These are phyloP conservation scores for Drosophila repletoides DNA, from an alignment of 1,140 invertebrate species.

Conservation along the genomic window DNA sequence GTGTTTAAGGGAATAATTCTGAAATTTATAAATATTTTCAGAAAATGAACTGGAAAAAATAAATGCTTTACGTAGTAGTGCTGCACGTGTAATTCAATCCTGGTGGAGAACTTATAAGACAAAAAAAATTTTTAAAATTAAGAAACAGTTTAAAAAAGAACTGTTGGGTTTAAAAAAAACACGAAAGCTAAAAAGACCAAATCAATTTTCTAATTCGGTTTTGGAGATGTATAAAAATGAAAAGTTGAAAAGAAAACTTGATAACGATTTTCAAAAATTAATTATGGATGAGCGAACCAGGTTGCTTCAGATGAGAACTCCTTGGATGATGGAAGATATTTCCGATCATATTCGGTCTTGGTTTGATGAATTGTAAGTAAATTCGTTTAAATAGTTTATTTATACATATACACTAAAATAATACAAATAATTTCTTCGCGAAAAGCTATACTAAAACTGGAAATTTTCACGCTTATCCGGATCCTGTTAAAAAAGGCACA, in stretches of 20 bases:
- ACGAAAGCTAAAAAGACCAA: slow-evolving; percentile 57
- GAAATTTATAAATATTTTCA: no score
- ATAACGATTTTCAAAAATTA: slow-evolving; percentile 83
- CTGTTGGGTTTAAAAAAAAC: slow-evolving; percentile 81
- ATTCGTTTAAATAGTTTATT: not conserved
- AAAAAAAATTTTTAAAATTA: slow-evolving; percentile 71
- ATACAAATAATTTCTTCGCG: not conserved
- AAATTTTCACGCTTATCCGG: slow-evolving; percentile 84
- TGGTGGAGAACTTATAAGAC: slow-evolving; percentile 82
- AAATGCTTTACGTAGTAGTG: slow-evolving; percentile 34
- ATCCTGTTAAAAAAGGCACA: slow-evolving; percentile 83
- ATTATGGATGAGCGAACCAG: slow-evolving; percentile 84
- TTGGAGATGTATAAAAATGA: slow-evolving; percentile 83
- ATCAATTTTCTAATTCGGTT: slow-evolving; percentile 39
- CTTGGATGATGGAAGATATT: slow-evolving; percentile 87
- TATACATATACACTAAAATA: no score
- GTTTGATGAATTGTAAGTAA: slow-evolving; percentile 85
- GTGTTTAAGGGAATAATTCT: no score
- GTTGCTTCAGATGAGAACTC: slow-evolving; percentile 84
- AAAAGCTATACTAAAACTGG: slow-evolving; percentile 82
- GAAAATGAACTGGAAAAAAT: slow-evolving; percentile 12
- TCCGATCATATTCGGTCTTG: slow-evolving; percentile 87
- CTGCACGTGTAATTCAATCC: slow-evolving; percentile 83
- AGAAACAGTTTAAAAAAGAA: slow-evolving; percentile 77
- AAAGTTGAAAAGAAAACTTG: slow-evolving; percentile 59